phyloP scores from a whole-genome alignment of 1,140 invertebrate species.

The Magallana ariakensis region DNA sequence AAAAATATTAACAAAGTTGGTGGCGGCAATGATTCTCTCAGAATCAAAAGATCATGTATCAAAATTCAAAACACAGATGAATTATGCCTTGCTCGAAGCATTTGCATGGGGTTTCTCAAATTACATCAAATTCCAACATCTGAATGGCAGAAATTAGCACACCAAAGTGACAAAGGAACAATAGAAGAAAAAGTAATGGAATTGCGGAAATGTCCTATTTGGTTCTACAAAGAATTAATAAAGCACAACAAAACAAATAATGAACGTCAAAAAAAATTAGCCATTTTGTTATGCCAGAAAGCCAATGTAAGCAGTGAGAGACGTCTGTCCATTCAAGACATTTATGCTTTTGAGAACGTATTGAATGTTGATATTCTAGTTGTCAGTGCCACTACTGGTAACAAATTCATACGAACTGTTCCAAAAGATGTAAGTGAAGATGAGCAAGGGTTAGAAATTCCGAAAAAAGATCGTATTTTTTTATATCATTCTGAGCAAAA shows the following conservation, averaged over 20 bases:
- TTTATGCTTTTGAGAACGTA: conserved; percentile 34
- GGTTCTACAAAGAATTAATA: conserved; percentile 28
- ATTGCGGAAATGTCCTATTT: conserved; percentile 15
- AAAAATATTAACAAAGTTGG: not conserved
- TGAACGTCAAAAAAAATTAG: conserved; percentile 7
- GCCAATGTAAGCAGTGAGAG: not conserved
- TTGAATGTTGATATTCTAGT: conserved; percentile 36
- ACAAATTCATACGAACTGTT: conserved; percentile 25
- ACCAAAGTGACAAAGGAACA: not conserved
- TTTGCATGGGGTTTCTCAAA: conserved; percentile 10
- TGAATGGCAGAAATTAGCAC: not conserved
- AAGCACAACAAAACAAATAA: not conserved
- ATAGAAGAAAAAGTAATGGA: conserved; percentile 30
- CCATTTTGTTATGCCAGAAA: not conserved
- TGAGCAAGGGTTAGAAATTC: not conserved
- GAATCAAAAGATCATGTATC: conserved; percentile 14
- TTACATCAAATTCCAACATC: not conserved
- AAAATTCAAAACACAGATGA: conserved; percentile 39
- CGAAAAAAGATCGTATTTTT: not conserved
- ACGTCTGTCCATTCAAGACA: conserved; percentile 25
- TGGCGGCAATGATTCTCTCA: conserved; percentile 7
- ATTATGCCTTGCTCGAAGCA: conserved; percentile 28
- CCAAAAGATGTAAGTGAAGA: not conserved
- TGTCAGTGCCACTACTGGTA: not conserved
- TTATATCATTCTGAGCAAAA: conserved; percentile 16